A percentile compares a stretch with the other conserved stretches of the same genome.
phyloP scores from a whole-genome alignment of 2,888 invertebrate species.

The Drosophila pullipes region DNA sequence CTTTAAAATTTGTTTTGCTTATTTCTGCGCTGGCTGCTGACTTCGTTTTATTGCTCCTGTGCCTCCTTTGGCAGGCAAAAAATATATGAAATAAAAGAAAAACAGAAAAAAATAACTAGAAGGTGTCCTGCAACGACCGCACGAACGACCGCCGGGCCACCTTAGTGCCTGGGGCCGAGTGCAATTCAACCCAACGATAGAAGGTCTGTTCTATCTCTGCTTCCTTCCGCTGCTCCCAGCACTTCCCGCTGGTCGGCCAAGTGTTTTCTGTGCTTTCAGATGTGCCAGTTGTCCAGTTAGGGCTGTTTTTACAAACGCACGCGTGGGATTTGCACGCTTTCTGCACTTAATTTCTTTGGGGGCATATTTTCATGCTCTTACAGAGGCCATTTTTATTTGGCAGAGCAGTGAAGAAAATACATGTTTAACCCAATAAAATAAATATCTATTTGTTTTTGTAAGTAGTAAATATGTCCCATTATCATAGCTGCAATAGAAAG shows the following conservation, averaged over 20 bases:
- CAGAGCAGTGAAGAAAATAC: neutral
- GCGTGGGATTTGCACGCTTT: slow-evolving; percentile 72
- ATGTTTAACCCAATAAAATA: neutral
- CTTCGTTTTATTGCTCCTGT: slow-evolving; percentile 24
- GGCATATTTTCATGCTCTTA: slow-evolving; percentile 46
- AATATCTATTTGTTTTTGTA: neutral
- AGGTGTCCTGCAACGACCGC: slow-evolving; percentile 25
- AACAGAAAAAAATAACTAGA: neutral
- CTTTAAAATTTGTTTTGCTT: slow-evolving; percentile 67
- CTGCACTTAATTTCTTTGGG: slow-evolving; percentile 79
- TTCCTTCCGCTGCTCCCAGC: neutral
- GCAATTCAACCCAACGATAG: slow-evolving; percentile 78
- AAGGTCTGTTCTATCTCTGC: slow-evolving; percentile 19
- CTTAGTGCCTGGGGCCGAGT: slow-evolving; percentile 68
- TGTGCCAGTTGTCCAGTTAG: slow-evolving; percentile 29
- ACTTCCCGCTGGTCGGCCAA: slow-evolving; percentile 15
- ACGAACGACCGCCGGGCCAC: slow-evolving; percentile 48
- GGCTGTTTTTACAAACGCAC: slow-evolving; percentile 58
- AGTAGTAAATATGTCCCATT: neutral
- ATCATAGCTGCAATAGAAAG: neutral
- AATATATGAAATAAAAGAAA: neutral
- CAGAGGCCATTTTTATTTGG: neutral
- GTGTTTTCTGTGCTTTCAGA: slow-evolving; percentile 32
- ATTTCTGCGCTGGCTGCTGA: slow-evolving; percentile 28
- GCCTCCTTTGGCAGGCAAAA: neutral